These are phyloP conservation scores for Chelmon rostratus DNA, from an alignment of 2,797 vertebrate species.

Conservation along the genomic window DNA sequence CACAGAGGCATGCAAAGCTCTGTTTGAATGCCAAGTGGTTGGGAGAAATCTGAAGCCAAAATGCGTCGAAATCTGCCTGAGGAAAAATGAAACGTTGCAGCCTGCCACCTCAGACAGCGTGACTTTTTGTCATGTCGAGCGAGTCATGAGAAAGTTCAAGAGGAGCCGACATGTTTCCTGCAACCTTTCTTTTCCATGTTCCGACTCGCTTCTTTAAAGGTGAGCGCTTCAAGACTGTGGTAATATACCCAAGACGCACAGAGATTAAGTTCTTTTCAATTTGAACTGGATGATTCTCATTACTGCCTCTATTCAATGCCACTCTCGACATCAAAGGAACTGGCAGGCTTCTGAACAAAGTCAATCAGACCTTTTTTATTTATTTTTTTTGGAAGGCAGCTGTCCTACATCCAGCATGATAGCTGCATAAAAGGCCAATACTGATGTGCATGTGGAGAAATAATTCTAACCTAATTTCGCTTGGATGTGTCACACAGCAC, in stretches of 20 bases:
- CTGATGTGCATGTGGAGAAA: slow-evolving; percentile 47
- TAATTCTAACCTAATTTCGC: slow-evolving; percentile 60
- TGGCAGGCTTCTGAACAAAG: slow-evolving; percentile 68
- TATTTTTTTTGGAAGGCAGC: slow-evolving; percentile 44
- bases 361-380: slow-evolving; percentile 59
- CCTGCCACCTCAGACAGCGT: background rate
- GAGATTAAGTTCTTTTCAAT: slow-evolving; percentile 71
- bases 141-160: slow-evolving; percentile 16
- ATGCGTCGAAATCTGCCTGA: background rate
- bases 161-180: slow-evolving; percentile 8
- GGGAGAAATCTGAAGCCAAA: background rate
- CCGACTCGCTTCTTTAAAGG: slow-evolving; percentile 38
- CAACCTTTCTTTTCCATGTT: slow-evolving; percentile 27
- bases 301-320: slow-evolving; percentile 56
- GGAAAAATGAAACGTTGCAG: background rate
- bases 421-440: slow-evolving; percentile 45
- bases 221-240: slow-evolving; percentile 47
- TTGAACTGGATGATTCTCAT: slow-evolving; percentile 62
- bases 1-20: background rate
- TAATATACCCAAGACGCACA: slow-evolving; percentile 44
- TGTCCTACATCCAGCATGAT: slow-evolving; percentile 56
- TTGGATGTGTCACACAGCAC: slow-evolving; percentile 38
- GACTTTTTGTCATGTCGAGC: background rate
- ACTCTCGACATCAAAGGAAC: slow-evolving; percentile 72
- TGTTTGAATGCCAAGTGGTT: background rate